Conservation (phyloP, 1,140 invertebrate species). For the Coelopa frigida region DNA sequence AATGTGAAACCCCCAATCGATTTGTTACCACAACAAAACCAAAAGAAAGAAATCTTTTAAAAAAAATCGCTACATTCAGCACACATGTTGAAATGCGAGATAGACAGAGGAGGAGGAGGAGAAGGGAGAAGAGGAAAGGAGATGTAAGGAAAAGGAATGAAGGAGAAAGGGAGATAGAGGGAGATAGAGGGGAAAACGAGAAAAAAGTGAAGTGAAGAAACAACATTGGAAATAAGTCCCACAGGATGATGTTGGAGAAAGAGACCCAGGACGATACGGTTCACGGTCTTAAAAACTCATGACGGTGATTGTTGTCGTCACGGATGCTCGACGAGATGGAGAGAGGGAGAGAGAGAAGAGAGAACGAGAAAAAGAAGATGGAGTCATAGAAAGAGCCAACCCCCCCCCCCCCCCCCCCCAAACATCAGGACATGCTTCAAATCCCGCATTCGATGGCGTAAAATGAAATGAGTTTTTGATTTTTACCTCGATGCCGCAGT, state of each 20-base stretch:
- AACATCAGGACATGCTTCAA: too few species aligned
- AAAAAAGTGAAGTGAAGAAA: not conserved
- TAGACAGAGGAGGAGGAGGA: too few species aligned
- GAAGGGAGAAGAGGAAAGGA: too few species aligned
- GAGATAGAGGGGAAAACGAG: not conserved
- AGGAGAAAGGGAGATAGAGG: not conserved
- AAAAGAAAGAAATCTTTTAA: not conserved
- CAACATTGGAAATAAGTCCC: not conserved
- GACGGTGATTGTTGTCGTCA: conserved; percentile 1
- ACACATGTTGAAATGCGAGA: not conserved
- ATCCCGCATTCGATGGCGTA: conserved; percentile 40
- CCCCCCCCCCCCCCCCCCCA: too few species aligned
- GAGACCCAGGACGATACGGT: not conserved
- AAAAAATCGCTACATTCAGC: not conserved
- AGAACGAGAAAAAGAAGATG: too few species aligned
- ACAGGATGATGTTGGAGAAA: not conserved
- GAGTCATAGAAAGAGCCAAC: too few species aligned
- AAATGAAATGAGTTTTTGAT: conserved; percentile 40
- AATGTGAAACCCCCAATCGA: conserved; percentile 13
- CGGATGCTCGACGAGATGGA: too few species aligned
- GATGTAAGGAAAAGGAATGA: not conserved
- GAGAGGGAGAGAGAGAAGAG: too few species aligned
- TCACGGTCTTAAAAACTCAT: conserved; percentile 5
- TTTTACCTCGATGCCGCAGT: too few species aligned
- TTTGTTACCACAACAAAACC: conserved; percentile 5